These are phyloP conservation scores for Channa argus DNA, from an alignment of 2,113 vertebrate genomes.

Conservation along the genomic window DNA sequence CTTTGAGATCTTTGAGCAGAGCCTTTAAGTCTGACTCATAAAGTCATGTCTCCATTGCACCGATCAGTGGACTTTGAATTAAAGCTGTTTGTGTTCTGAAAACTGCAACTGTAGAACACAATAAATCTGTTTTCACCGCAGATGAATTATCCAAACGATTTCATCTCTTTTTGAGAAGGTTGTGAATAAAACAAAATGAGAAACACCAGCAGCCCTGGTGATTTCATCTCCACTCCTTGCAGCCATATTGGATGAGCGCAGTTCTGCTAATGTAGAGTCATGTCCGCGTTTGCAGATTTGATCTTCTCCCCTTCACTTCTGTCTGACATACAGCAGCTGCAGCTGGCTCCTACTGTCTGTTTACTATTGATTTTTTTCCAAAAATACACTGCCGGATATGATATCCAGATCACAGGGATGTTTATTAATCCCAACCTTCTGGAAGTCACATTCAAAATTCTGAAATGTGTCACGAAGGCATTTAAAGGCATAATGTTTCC, in stretches of 20 bases:
- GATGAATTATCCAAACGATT: too few relatives aligned
- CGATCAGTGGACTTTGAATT: too few relatives aligned
- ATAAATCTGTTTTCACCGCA: too few relatives aligned
- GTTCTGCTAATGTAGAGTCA: not conserved
- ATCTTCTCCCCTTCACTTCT: not conserved
- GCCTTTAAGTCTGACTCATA: too few relatives aligned
- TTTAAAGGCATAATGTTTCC: too few relatives aligned
- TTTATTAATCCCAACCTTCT: not conserved
- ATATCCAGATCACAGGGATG: not conserved
- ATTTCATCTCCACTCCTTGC: not conserved
- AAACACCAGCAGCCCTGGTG: too few relatives aligned
- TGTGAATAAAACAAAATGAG: too few relatives aligned
- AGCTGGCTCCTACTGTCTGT: slow-evolving; percentile 27
- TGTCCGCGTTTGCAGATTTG: slow-evolving; percentile 3
- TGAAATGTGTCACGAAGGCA: not conserved
- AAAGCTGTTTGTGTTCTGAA: too few relatives aligned
- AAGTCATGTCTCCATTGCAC: too few relatives aligned
- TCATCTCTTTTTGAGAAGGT: too few relatives aligned
- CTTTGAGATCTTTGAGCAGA: too few relatives aligned
- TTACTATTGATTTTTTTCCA: slow-evolving; percentile 38
- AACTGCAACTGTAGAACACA: too few relatives aligned
- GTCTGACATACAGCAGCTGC: not conserved
- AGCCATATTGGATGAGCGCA: not conserved
- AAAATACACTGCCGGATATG: slow-evolving; percentile 35
- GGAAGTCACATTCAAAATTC: slow-evolving; percentile 19